A percentile compares a stretch with the other conserved stretches of the same genome.
Conservation (phyloP, 2,888 invertebrate species). For the Nemurella pictetii region DNA sequence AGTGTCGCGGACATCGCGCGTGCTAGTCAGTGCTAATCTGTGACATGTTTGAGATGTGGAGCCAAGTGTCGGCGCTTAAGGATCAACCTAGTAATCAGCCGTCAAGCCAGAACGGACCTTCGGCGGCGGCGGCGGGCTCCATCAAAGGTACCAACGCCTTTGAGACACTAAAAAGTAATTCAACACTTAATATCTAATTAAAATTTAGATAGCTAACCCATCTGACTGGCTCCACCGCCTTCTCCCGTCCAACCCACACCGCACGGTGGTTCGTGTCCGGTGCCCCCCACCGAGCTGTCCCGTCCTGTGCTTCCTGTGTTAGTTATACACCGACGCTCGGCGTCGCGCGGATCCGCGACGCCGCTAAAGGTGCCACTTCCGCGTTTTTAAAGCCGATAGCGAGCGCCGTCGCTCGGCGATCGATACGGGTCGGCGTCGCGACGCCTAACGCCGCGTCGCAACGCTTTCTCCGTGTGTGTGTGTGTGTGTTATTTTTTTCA, state of each 20-base stretch:
- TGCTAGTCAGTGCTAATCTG: too few relatives aligned
- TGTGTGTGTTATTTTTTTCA: too few relatives aligned
- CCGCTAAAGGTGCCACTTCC: not conserved
- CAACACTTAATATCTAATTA: not conserved
- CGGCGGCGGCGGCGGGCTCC: conserved; percentile 78
- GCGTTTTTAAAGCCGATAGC: not conserved
- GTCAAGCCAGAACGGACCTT: conserved; percentile 51
- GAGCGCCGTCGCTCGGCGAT: not conserved
- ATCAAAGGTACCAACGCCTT: conserved; percentile 69
- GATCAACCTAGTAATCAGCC: conserved; percentile 51
- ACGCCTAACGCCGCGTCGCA: not conserved
- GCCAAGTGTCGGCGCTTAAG: conserved; percentile 74
- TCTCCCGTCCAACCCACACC: too few relatives aligned
- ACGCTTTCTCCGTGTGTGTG: not conserved
- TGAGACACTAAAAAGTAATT: conserved; percentile 11
- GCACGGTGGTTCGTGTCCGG: too few relatives aligned
- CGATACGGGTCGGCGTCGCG: not conserved
- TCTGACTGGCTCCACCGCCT: too few relatives aligned
- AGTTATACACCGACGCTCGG: too few relatives aligned
- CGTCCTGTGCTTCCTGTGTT: too few relatives aligned
- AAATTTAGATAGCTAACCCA: not conserved
- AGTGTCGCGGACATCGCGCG: too few relatives aligned
- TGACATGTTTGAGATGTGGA: conserved; percentile 84
- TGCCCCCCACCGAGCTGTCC: too few relatives aligned
- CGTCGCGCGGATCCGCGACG: too few relatives aligned